Evolutionary conservation across 2,888 invertebrate genomes (phyloP).

Genomic region (Drosophila borealis): DNA sequence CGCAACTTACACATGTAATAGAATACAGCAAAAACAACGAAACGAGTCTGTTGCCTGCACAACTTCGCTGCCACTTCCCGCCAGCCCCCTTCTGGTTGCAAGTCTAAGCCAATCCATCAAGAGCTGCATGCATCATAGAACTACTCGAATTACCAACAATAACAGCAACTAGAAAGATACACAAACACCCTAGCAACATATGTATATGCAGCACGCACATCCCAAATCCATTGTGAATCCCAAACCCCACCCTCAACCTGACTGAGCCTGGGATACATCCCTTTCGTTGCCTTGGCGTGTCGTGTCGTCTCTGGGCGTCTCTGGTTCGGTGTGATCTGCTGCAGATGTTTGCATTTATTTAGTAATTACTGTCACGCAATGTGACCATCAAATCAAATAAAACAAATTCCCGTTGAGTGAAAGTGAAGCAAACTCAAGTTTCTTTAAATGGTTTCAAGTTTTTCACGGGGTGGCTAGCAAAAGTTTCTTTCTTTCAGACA

Average conservation of each 20-base stretch:
- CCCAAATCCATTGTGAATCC: slow-evolving; percentile 6
- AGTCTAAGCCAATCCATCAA: slow-evolving; percentile 75
- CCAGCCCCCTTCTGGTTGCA: slow-evolving; percentile 42
- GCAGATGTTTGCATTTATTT: slow-evolving; percentile 84
- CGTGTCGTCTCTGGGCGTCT: slow-evolving; percentile 37
- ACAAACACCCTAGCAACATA: slow-evolving; percentile 18
- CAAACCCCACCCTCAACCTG: background rate
- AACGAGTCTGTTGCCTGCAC: background rate
- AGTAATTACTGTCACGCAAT: slow-evolving; percentile 84
- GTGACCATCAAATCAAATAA: slow-evolving; percentile 82
- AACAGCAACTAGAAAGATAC: slow-evolving; percentile 45
- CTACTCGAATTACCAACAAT: slow-evolving; percentile 72
- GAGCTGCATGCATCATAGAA: slow-evolving; percentile 56
- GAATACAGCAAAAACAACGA: slow-evolving; percentile 56
- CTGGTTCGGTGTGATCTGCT: slow-evolving; percentile 70
- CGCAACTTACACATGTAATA: slow-evolving; percentile 77
- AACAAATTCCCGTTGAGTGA: slow-evolving; percentile 47
- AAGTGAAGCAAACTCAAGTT: slow-evolving; percentile 44
- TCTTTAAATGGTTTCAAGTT: slow-evolving; percentile 34
- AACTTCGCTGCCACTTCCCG: background rate
- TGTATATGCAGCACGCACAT: slow-evolving; percentile 52
- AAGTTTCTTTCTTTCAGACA: slow-evolving; percentile 15
- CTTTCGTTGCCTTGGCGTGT: slow-evolving; percentile 36
- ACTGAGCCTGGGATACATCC: slow-evolving; percentile 18
- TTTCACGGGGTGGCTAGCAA: slow-evolving; percentile 3